Base-by-base conservation (phyloP, 2,797 vertebrate genomes). In the Rhinogobio ventralis region DNA sequence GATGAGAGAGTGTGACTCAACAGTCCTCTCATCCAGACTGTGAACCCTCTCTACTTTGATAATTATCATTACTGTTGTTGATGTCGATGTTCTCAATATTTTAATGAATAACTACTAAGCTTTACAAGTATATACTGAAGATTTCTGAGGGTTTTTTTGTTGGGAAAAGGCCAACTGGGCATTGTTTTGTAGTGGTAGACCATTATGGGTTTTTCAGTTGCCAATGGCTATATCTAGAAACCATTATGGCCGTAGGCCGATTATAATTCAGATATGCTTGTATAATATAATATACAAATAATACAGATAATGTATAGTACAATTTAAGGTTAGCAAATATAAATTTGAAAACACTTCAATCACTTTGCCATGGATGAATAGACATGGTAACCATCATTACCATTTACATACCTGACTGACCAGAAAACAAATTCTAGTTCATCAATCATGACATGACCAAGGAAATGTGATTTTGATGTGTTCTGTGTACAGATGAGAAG, bases 401-500 rank as follows among this genome's bases (percentile, higher is more conserved):
- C 15, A 57, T 76, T 75, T 7, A 55, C 17, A 53, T 1, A 36
- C 3, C 30, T 5, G 74, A 39, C 13, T 17, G 53, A 13, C 20
- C 2, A n/a, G 30, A 68, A 66, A 67, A 51, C 7, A 4, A 23
- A 49, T 5, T 71, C 2, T 36, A 15, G 8, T 30, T 49, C 2
- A n/a, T 79, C 57, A 20, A 8, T 82, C 6, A 8, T 82, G 69
- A 64, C 8, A 64, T 23, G 42, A 33, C 9, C 23, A 73, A 64
- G 9, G 11, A 28, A 53, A 76, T n/a, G 2, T 39, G 46, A 28
- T 49, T 51, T 62, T 82, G 19, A 3, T 74, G 20, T 46, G 28
- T 68, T 25, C 30, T 81, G 60, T 75, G 86, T 64, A 36, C 91
- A 99, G 98, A 99, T 96, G 97, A 99, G 89, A 97, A 96, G 89